Evolutionary conservation across 2,888 invertebrate genomes (phyloP).

Genomic region (Cacoxenus indagator): DNA sequence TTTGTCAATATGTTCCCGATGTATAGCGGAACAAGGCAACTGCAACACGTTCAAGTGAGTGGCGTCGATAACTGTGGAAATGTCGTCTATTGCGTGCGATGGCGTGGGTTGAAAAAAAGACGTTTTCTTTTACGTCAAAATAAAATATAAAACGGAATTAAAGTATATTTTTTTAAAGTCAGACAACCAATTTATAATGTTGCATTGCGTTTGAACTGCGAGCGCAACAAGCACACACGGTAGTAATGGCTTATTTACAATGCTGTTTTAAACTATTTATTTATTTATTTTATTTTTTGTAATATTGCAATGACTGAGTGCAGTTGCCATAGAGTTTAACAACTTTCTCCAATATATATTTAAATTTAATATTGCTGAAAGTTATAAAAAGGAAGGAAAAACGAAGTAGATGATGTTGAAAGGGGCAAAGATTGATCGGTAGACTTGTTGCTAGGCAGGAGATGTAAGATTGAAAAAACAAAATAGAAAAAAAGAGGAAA

Average conservation of each 20-base stretch:
- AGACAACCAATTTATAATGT: background rate
- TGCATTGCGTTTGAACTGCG: background rate
- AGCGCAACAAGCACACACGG: background rate
- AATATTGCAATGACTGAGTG: background rate
- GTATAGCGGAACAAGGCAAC: too few species aligned
- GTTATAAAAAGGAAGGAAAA: background rate
- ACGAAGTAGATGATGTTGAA: background rate
- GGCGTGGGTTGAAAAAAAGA: background rate
- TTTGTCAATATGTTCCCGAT: too few species aligned
- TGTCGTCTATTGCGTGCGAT: too few species aligned
- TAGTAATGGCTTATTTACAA: background rate
- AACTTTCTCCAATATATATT: background rate
- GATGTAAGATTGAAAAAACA: background rate
- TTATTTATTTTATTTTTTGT: background rate
- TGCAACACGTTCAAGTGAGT: too few species aligned
- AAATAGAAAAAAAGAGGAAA: background rate
- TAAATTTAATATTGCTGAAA: background rate
- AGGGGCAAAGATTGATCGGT: constrained; percentile 1
- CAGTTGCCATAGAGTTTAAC: background rate
- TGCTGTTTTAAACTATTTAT: too few species aligned
- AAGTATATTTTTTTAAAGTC: too few species aligned
- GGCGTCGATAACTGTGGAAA: too few species aligned
- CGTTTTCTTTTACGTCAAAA: background rate
- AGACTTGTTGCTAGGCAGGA: constrained; percentile 17
- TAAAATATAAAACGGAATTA: background rate